Conservation (phyloP, 2,797 vertebrate genomes). For the Notoglanidium macrostoma region DNA sequence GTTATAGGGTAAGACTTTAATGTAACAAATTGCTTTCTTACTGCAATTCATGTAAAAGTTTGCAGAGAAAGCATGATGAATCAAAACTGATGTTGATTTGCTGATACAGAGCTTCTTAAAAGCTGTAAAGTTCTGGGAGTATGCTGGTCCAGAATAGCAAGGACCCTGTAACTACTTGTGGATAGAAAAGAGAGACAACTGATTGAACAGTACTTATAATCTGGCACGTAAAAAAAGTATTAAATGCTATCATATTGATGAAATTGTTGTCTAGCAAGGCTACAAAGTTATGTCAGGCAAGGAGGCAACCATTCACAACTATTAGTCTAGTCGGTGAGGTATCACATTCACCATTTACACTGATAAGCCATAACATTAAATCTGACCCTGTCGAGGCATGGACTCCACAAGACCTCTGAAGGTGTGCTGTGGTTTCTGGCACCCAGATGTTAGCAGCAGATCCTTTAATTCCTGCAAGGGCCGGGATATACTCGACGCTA, state of each 20-base stretch:
- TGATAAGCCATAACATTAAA: no score
- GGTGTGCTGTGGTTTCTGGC: no score
- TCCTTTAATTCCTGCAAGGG: no score
- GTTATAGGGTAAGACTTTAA: neutral
- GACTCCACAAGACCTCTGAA: no score
- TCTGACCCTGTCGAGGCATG: no score
- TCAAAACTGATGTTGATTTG: neutral
- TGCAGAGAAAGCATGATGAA: neutral
- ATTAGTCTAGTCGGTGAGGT: no score
- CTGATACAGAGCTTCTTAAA: neutral
- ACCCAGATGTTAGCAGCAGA: no score
- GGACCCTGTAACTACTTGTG: neutral
- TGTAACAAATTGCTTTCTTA: neutral
- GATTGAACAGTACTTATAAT: neutral
- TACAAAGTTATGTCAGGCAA: neutral
- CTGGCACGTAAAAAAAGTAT: neutral
- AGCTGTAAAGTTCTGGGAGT: neutral
- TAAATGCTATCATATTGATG: neutral
- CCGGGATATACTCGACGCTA: no score
- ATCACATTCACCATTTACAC: no score
- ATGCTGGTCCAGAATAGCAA: neutral
- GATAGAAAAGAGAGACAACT: neutral
- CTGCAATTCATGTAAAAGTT: neutral
- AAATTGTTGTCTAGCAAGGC: no score
- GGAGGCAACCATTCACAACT: no score